phyloP scores from a whole-genome alignment of 2,888 invertebrate species.

The Hypercompe scribonia region DNA sequence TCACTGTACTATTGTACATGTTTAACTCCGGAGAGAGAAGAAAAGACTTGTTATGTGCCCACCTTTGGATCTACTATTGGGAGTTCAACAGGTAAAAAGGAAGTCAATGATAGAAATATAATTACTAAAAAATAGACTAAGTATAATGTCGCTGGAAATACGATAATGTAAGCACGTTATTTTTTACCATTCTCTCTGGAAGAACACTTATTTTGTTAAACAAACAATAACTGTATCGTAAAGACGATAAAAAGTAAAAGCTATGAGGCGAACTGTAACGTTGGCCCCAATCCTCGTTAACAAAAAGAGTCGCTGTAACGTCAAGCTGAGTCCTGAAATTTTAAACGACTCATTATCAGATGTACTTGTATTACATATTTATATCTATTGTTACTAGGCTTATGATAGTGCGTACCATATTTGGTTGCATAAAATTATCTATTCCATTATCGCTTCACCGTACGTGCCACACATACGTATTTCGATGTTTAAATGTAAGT shows the following conservation, averaged over 20 bases:
- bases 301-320: background rate
- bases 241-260: slow-evolving; percentile 10
- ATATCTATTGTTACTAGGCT: background rate
- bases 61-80: too few species aligned
- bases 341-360: background rate
- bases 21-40: too few species aligned
- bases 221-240: background rate
- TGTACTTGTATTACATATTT: background rate
- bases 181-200: background rate
- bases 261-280: background rate
- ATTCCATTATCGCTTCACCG: background rate
- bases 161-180: background rate
- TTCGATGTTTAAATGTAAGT: background rate
- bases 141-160: background rate
- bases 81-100: background rate
- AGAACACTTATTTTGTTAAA: background rate
- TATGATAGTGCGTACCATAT: background rate
- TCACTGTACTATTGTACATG: too few species aligned
- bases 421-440: slow-evolving; percentile 1
- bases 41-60: too few species aligned
- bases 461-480: background rate
- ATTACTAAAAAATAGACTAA: background rate
- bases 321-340: background rate
- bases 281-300: background rate
- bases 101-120: background rate